Evolutionary conservation across 92 coral and sea anemone genomes (phyloP), one percentile per base, ranked within the genome.

Genomic region (Siderastrea siderea): DNA sequence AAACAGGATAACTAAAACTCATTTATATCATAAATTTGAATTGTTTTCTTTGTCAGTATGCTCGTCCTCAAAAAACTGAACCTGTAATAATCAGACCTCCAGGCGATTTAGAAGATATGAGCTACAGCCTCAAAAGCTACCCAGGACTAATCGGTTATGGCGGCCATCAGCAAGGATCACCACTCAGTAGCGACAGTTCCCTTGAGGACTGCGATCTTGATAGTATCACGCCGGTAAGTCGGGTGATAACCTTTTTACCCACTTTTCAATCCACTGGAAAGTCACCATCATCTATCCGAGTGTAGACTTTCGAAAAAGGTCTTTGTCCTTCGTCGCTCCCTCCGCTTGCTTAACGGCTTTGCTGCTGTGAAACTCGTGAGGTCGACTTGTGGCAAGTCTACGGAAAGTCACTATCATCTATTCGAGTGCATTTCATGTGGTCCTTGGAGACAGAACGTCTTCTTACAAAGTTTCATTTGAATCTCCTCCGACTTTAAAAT

Each of bases 211-310:
- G 71, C 26, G 86, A 84, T 64, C 71, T 84, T 13, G 81, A 74
- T 11, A 65, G 11, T 16, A 84, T 84, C 10, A 84, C 87, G 16
- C 87, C 87, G 80, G 87, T 84, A 64, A 60, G 85, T 4, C 19
- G 6, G 46, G n/a, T 71, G 19, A 2, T 44, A 3, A 5, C 47
- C 10, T 68, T 17, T 12, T 26, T 26, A 26, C 38, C 38, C 38
- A 26, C 38, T 26, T 26, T 26, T 26, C 38, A 26, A 26, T 26
- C 38, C 38, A 26, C 38, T 26, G 38, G 38, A 26, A 26, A 26
- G 38, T 26, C 38, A 26, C 38, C 38, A 26, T 26, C 38, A 26
- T 26, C 38, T 26, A 26, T 26, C 38, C 38, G 38, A 26, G 38
- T 26, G 38, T 26, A 26, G 38, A 26, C 38, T 26, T 26, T 26